Base-by-base conservation (phyloP, 2,113 vertebrate genomes). In the Rousettus leschenaultii region DNA sequence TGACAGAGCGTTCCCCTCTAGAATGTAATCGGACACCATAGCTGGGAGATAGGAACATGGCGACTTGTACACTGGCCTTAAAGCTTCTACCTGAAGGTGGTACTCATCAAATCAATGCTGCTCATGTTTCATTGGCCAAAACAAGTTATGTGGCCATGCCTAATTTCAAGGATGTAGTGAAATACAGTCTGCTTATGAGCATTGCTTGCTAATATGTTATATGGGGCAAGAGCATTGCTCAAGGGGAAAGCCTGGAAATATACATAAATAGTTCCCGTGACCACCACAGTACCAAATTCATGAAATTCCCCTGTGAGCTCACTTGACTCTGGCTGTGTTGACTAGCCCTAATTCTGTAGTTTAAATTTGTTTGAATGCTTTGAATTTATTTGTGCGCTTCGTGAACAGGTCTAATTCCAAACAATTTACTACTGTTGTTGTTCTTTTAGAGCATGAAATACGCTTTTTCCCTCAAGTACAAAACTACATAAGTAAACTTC, bases 201-300 rank as follows among this genome's bases (percentile, higher is more conserved):
- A 80, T 12, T 33, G 82, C 86, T 93, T 97, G 86, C 94, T 96
- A 93, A 97, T 92, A 87, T 70, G 89, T 96, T 71, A 95, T 94
- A 93, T 78, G 89, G 74, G 86, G 89, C 28, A 38, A 94, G 30
- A 92, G 82, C 95, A 94, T 82, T 95, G 79, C 61, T 12, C 26
- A 48, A 84, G 38, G 24, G 83, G 21, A 15, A 87, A 68, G 22
- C 90, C 53, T 92, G 11, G n/a, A 88, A 74, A 82, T 66, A 79
- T 0, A 51, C 43, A 71, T 68, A 13, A 86, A 55, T 9, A 73
- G 11, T 45, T 53, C 68, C 53, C 43, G 26, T 73, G 38, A 48
- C 43, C n/a, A n/a, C 30, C 43, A 68, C 43, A 85, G 53, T 51
- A 18, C 16, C 80, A 94, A 55, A 86, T 45, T 35, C 70, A 66